Conservation (phyloP, 35 echinoderm and acorn worm species). For the Apostichopus japonicus region DNA sequence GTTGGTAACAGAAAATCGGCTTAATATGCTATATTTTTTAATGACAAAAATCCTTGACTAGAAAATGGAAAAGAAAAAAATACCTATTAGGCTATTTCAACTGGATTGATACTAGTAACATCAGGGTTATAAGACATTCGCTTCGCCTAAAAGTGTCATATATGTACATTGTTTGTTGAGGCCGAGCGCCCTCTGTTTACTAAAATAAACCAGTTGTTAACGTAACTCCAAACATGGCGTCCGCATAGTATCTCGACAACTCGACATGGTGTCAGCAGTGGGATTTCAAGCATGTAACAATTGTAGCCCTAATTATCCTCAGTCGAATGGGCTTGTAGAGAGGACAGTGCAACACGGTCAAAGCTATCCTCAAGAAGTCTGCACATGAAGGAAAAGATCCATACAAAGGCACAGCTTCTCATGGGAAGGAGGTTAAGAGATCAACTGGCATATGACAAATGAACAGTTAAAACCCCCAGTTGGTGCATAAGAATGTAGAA, state of each 20-base stretch:
- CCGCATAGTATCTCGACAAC: no score
- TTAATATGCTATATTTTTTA: no score
- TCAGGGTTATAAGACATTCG: no score
- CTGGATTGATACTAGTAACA: no score
- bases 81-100: no score
- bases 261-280: background rate
- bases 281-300: conserved; percentile 66
- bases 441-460: conserved; percentile 36
- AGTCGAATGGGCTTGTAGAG: conserved; percentile 50
- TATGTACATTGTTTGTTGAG: background rate
- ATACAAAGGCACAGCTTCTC: conserved; percentile 24
- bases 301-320: conserved; percentile 60
- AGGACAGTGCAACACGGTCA: conserved; percentile 47
- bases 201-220: background rate
- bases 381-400: conserved; percentile 37
- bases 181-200: background rate
- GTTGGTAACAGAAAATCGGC: no score
- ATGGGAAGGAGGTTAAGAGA: conserved; percentile 35
- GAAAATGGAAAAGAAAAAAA: no score
- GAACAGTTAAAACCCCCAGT: background rate
- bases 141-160: background rate
- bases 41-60: no score
- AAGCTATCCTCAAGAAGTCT: conserved; percentile 43
- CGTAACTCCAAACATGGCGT: no score
- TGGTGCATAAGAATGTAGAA: background rate